phyloP scores from a whole-genome alignment of 2,797 vertebrate genomes.

The Phrynocephalus vlangalii region DNA sequence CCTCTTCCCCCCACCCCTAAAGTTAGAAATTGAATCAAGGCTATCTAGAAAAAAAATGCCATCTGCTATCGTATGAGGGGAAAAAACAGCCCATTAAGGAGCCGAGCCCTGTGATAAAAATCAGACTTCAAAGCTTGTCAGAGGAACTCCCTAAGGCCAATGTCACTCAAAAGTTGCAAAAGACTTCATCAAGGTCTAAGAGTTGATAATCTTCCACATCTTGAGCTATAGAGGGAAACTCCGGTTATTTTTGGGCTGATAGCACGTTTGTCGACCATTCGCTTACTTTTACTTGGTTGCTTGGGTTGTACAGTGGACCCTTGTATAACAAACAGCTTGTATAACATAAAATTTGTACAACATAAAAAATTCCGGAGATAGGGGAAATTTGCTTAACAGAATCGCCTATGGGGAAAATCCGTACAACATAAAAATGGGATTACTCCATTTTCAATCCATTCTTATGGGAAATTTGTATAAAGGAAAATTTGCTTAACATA shows the following conservation, averaged over 20 bases:
- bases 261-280: no score
- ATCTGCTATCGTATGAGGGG: constrained; percentile 51
- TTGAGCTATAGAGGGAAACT: constrained; percentile 31
- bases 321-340: no score
- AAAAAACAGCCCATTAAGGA: constrained; percentile 69
- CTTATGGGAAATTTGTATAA: no score
- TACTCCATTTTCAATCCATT: no score
- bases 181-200: constrained; percentile 59
- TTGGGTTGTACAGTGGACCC: no score
- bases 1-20: constrained; percentile 40
- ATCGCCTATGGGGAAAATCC: no score
- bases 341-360: no score
- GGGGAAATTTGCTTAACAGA: no score
- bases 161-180: constrained; percentile 58
- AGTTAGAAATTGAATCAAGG: constrained; percentile 72
- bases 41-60: constrained; percentile 70
- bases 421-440: no score
- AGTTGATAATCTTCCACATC: constrained; percentile 64
- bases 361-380: no score
- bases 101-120: constrained; percentile 68
- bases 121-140: constrained; percentile 72
- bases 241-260: constrained; percentile 22
- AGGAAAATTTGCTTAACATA: no score
- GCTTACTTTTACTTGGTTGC: no score
- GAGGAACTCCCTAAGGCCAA: constrained; percentile 57